These are phyloP conservation scores for Microctonus aethiopoides DNA, from an alignment of 2,888 invertebrate genomes.

Conservation along the genomic window DNA sequence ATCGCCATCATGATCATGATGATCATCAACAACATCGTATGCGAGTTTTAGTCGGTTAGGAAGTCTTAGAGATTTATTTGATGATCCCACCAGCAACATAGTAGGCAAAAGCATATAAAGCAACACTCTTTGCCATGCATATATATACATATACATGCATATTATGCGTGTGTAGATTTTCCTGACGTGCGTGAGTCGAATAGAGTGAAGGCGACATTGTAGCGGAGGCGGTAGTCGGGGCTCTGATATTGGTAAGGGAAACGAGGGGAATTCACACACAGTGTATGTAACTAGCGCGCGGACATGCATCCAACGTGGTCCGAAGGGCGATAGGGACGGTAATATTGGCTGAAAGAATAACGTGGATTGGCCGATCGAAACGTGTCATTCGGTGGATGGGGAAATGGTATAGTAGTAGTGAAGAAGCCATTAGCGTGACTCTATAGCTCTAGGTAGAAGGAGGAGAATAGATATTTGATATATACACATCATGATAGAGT, in stretches of 20 bases:
- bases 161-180: constrained; percentile 26
- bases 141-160: constrained; percentile 7
- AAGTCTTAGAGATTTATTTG: neutral
- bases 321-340: constrained; percentile 27
- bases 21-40: no score
- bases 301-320: constrained; percentile 25
- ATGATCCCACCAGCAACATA: neutral
- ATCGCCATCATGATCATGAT: no score
- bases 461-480: neutral
- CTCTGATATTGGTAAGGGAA: constrained; percentile 22
- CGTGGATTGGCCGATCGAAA: constrained; percentile 37
- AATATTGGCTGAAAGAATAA: constrained; percentile 35
- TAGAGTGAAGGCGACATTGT: neutral
- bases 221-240: constrained; percentile 25
- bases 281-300: constrained; percentile 13
- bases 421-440: constrained; percentile 15
- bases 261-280: constrained; percentile 7
- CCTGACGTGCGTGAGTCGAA: constrained; percentile 17
- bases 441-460: neutral
- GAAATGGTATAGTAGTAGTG: constrained; percentile 24
- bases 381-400: constrained; percentile 33
- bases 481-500: no score
- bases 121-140: no score
- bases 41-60: neutral
- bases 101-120: neutral